Conservation (phyloP, 2,888 invertebrate genomes). For the Drosophila emarginata region DNA sequence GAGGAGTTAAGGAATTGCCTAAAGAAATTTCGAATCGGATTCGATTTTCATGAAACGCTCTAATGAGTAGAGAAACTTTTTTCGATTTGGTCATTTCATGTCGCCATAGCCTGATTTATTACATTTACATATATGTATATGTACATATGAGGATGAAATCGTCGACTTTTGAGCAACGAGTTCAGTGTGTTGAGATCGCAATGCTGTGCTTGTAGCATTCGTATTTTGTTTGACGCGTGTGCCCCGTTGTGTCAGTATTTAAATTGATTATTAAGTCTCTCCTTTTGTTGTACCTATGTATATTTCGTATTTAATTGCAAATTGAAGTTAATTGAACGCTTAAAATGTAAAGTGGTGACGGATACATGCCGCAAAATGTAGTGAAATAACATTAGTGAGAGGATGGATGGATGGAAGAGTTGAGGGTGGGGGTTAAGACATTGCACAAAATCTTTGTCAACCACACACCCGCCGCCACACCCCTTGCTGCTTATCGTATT, state of each 20-base stretch:
- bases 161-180: too few species aligned
- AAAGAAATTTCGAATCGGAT: too few species aligned
- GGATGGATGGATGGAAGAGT: background rate
- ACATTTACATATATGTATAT: too few species aligned
- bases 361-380: constrained; percentile 9
- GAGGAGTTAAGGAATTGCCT: too few species aligned
- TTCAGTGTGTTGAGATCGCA: background rate
- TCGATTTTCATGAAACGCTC: too few species aligned
- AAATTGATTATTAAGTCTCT: constrained; percentile 19
- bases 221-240: constrained; percentile 10
- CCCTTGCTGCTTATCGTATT: background rate
- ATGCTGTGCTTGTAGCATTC: constrained; percentile 19
- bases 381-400: background rate
- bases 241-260: background rate
- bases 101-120: too few species aligned
- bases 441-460: background rate
- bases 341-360: background rate
- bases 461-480: background rate
- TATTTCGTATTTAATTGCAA: constrained; percentile 32
- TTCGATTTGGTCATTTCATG: too few species aligned
- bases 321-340: constrained; percentile 34
- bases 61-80: too few species aligned
- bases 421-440: background rate
- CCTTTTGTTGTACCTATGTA: constrained; percentile 5
- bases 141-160: too few species aligned